Evolutionary conservation across 2,797 vertebrate species (phyloP).

Genomic region (Sebastes hopkinsi): DNA sequence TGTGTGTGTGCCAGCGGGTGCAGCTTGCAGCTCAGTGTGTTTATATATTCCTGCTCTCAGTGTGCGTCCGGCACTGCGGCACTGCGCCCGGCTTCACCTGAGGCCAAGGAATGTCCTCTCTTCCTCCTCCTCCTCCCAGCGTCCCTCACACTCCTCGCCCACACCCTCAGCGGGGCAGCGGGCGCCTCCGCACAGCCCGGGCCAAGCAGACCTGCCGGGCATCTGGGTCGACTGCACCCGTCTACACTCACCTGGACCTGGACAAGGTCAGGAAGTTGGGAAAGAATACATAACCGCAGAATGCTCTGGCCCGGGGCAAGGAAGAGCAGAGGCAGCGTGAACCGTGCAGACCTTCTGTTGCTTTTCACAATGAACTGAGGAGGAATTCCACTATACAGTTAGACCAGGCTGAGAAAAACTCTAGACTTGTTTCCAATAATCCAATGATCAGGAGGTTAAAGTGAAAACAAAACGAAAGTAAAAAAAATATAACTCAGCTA

Average conservation of each 20-base stretch:
- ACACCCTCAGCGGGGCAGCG: conserved; percentile 66
- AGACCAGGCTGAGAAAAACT: conserved; percentile 1
- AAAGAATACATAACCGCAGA: conserved; percentile 40
- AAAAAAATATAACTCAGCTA: conserved; percentile 35
- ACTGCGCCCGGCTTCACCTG: conserved; percentile 63
- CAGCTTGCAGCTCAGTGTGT: conserved; percentile 75
- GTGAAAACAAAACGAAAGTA: conserved; percentile 49
- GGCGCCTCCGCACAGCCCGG: conserved; percentile 62
- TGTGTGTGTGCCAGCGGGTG: conserved; percentile 49
- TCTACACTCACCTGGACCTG: conserved; percentile 55
- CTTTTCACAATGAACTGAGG: conserved; percentile 18
- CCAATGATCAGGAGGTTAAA: conserved; percentile 56
- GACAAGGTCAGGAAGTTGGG: conserved; percentile 71
- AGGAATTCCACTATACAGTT: conserved; percentile 25
- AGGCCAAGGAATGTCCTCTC: conserved; percentile 81
- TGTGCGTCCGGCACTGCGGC: conserved; percentile 65
- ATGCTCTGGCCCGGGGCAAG: conserved; percentile 39
- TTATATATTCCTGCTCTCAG: conserved; percentile 69
- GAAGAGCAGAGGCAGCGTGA: conserved; percentile 58
- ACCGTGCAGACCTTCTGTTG: conserved; percentile 62
- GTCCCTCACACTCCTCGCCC: conserved; percentile 69
- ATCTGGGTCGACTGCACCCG: conserved; percentile 50
- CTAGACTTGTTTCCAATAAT: conserved; percentile 24
- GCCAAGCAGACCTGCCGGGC: conserved; percentile 60
- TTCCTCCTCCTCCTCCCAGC: conserved; percentile 59